Base-by-base conservation (phyloP, 2,113 vertebrate species). In the Dinomys branickii region DNA sequence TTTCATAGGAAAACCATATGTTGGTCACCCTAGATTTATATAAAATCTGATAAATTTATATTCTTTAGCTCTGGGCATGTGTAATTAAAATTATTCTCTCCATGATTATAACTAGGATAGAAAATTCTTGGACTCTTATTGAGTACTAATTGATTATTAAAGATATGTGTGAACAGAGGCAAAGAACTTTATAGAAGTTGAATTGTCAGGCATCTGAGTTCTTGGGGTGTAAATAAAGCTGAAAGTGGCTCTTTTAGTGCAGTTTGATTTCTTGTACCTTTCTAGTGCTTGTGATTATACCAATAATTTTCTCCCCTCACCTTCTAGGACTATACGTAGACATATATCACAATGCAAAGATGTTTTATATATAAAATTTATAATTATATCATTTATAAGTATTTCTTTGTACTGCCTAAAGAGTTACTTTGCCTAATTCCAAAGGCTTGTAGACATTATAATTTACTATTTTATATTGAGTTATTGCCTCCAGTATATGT, bases 301-400 rank as follows among this genome's bases (percentile, higher is more conserved):
- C 90, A 77, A 38, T 77, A 54, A 20, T 83, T 94, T 93, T 88
- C 67, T 96, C 44, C 38, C 61, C n/a, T 95, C 41, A 71, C 44
- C 33, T 91, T 82, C 88, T 82, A 82, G 71, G 95, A 85, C 35
- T 82, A 33, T 78, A 73, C 35, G 65, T 90, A 63, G 50, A 24
- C 75, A 24, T 67, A n/a, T n/a, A 85, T 78, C 24, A 78, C 14
- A 92, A 73, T 92, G 83, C 50, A 85, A 93, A 97, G 20, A 9
- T 95, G 91, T 93, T 96, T 94, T 91, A 90, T 50, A 35, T 63
- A 33, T 35, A 61, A 30, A 83, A 52, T 83, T 82, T 63, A 24
- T 81, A 95, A 81, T 94, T 94, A 71, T 19, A n/a, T 28, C 58
- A 65, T 69, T 91, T 93, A 63, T 89, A 90, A 95, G 19, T 96